Conservation (phyloP, 2,797 vertebrate genomes). For the Merluccius polli region DNA sequence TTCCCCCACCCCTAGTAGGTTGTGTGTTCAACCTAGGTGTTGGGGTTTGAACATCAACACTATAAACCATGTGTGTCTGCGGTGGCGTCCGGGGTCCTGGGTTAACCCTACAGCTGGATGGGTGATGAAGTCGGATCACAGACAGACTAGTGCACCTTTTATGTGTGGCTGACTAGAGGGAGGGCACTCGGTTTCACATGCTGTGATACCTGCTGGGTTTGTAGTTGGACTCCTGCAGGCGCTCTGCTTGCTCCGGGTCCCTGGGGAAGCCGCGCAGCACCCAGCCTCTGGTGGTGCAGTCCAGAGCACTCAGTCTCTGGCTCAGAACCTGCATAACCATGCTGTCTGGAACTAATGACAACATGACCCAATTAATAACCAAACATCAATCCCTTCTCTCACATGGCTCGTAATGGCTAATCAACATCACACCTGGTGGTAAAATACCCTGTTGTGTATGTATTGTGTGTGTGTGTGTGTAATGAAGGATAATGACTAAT, state of each 20-base stretch:
- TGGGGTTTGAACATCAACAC: not conserved
- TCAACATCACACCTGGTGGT: too few relatives aligned
- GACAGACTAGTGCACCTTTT: not conserved
- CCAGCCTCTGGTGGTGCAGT: conserved; percentile 82
- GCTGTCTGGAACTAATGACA: conserved; percentile 76
- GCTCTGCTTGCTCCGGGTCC: conserved; percentile 72
- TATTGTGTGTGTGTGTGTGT: conserved; percentile 28
- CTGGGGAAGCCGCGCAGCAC: conserved; percentile 82
- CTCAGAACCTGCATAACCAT: conserved; percentile 75
- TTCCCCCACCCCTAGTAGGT: too few relatives aligned
- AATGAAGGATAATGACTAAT: too few relatives aligned
- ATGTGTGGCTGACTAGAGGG: not conserved
- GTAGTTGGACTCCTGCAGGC: conserved; percentile 64
- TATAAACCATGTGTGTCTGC: too few relatives aligned
- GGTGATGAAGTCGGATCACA: too few relatives aligned
- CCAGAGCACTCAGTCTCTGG: conserved; percentile 67
- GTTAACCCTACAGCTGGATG: too few relatives aligned
- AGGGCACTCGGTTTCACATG: not conserved
- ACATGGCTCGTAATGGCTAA: too few relatives aligned
- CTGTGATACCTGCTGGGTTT: conserved; percentile 79
- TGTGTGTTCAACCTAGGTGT: not conserved
- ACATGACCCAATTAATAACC: not conserved
- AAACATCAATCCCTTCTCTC: not conserved
- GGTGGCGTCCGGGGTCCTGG: too few relatives aligned
- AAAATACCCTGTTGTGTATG: conserved; percentile 8